Base-by-base conservation (phyloP, 2,797 vertebrate genomes). In the Coendou prehensilis region DNA sequence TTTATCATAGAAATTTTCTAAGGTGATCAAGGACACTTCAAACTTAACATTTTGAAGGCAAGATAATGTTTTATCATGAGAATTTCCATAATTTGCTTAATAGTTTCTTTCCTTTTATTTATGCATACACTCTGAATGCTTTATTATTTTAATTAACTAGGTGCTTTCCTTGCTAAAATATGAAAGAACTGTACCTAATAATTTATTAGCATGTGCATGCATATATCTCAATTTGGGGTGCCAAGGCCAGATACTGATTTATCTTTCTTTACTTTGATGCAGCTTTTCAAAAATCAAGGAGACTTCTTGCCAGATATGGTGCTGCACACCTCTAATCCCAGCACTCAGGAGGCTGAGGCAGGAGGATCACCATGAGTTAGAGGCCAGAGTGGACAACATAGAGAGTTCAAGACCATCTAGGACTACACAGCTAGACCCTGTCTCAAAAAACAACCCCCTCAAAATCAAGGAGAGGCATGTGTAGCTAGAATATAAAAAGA, bases 221-320 rank as follows among this genome's bases (percentile, higher is more conserved):
- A 0, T 54, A 8, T 41, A 22, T 83, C 10, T 85, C 81, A 71
- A 1, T 93, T 87, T 86, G 75, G 57, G 15, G 15, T 64, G 63
- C 45, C 47, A 41, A 69, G 33, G 84, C 18, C 28, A 95, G 67
- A 86, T 88, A 71, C 64, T 82, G 33, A 82, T 85, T 84, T 92
- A 84, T 84, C 41, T 84, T 88, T 95, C 30, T 75, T 94, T 89
- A 89, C 45, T 93, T 96, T 93, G 50, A 64, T 87, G 52, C 5
- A 75, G 41, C 78, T 82, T n/a, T 30, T 92, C 28, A 89, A 83
- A 92, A 52, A 56, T 30, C 23, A 28, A 50, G 22, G 26, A 28
- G 26, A 76, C 45, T 76, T n/a, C 41, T 47, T 75, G 41, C 41
- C 26, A 47, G 71, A 28, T 47, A 14, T 47, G 41, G 23, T 47